Evolutionary conservation across 64 coral and sea anemone genomes (phyloP).

Genomic region (Platygyra sinensis): DNA sequence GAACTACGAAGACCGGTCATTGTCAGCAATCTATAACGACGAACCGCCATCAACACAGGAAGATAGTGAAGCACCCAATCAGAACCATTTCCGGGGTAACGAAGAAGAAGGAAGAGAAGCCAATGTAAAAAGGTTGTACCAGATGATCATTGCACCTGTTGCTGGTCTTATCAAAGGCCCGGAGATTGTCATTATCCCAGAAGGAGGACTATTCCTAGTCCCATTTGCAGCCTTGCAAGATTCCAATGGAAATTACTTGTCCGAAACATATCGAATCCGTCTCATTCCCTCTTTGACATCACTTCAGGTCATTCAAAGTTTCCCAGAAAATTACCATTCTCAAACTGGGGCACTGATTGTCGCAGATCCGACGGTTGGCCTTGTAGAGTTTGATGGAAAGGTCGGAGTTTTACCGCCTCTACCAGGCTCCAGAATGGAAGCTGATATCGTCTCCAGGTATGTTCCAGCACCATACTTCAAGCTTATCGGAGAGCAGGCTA

Average conservation of each 20-base stretch:
- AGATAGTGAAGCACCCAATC: not conserved
- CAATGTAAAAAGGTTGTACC: constrained; percentile 13
- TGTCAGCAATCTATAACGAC: constrained; percentile 17
- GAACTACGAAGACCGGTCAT: constrained; percentile 27
- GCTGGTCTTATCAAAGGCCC: not conserved
- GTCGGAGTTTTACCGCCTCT: not conserved
- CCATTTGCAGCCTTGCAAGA: constrained; percentile 56
- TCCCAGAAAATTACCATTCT: constrained; percentile 10
- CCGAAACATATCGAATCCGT: constrained; percentile 23
- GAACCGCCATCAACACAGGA: constrained; percentile 12
- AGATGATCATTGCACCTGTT: constrained; percentile 19
- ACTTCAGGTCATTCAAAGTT: constrained; percentile 33
- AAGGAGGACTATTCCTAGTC: constrained; percentile 39
- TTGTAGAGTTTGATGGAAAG: constrained; percentile 40
- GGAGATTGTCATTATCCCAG: constrained; percentile 46
- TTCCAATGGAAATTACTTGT: constrained; percentile 37
- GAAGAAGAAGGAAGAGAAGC: constrained; percentile 14
- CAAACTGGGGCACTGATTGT: constrained; percentile 39
- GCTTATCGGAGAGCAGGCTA: constrained; percentile 19
- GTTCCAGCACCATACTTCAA: not conserved
- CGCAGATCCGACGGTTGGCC: constrained; percentile 29
- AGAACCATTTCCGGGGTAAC: constrained; percentile 3
- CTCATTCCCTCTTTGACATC: constrained; percentile 46
- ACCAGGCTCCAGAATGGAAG: constrained; percentile 6
- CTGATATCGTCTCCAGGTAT: not conserved